Base-by-base conservation (phyloP, 2,113 vertebrate genomes). In the Thamnaconus septentrionalis region DNA sequence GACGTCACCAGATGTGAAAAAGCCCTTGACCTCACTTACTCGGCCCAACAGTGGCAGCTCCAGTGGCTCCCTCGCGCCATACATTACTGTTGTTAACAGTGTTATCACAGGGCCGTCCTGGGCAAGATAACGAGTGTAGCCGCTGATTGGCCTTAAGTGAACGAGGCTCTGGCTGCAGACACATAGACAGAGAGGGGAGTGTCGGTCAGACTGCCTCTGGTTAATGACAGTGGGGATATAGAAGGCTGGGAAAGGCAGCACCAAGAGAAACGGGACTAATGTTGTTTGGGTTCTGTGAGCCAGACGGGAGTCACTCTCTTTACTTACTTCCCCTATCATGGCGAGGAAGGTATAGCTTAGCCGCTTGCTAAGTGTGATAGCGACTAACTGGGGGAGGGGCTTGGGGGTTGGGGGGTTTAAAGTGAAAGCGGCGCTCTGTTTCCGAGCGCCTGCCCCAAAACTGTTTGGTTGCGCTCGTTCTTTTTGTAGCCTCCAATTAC, bases 211-310 rank as follows among this genome's bases (percentile, higher is more conserved):
- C 66, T 51, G 82, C 62, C 83, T 91, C 92, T 90, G 90, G 81
- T 87, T 93, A 90, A 91, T 66, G 65, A 88, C 88, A 86, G 78
- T 84, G 83, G 89, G 76, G 81, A 87, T 79, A 81, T 75, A 76
- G 72, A 60, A 7, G 53, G 31, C 72, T 67, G 66, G 62, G 51
- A 75, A 79, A 3, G 10, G 39, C 44, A 73, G 56, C 43, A 46
- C 3, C 18, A n/a, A 41, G 59, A 73, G 74, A 81, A 69, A 49
- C 6, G 56, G 62, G 75, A 82, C 63, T 77, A 67, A 83, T 76
- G 41, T 65, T 87, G 87, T 92, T 93, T 91, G 78, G 90, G 65
- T 90, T 92, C 91, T 89, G 85, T 82, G 69, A 75, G 84, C 85
- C 85, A 90, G 82, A 84, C 78, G 87, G 91, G 91, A 93, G 90